Evolutionary conservation across 2,888 invertebrate species (phyloP), one percentile per base, ranked within the genome.

Genomic region (Homarus gammarus): DNA sequence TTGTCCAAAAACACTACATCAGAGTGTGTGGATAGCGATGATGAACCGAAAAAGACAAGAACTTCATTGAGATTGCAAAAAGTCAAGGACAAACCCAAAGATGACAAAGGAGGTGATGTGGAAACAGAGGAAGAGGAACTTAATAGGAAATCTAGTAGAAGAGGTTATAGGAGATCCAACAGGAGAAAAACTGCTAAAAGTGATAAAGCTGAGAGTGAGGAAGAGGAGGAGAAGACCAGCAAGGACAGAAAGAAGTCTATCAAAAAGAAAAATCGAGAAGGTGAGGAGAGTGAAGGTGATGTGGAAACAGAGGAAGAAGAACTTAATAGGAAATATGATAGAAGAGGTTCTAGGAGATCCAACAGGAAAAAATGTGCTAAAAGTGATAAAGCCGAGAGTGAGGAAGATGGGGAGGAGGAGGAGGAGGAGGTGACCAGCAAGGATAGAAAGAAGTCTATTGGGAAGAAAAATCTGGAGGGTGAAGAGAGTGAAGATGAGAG

Each of bases 261-360:
- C 22, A 51, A 56, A 56, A 51, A 81, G 33, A 31, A 36, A 38
- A 75, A 27, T 0, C 22, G 10, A 44, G 36, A 84, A 15, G 40
- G 70, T 40, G 72, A 61, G 56, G 68, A 70, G 68, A 79, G 79
- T 38, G 56, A 73, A 22, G 22, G 10, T 56, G 12, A 18, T 56
- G n/a, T 27, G n/a, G 61, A 64, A 27, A 27, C 61, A 64, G 61
- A 44, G 44, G 6, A 44, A 8, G 44, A n/a, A n/a, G n/a, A 56
- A 56, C 51, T 56, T 56, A 10, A 56, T 15, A 56, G 18, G 8
- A n/a, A 2, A 18, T 56, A 8, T 56, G 2, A 22, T 18, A 56
- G 12, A 12, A 18, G 18, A 64, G 5, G 27, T 64, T 27, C 10
- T 27, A 64, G 5, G 27, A 64, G 18, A 64, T 27, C n/a, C 27